phyloP scores from a whole-genome alignment of 2,888 invertebrate species.

The Ectobius pallidus region DNA sequence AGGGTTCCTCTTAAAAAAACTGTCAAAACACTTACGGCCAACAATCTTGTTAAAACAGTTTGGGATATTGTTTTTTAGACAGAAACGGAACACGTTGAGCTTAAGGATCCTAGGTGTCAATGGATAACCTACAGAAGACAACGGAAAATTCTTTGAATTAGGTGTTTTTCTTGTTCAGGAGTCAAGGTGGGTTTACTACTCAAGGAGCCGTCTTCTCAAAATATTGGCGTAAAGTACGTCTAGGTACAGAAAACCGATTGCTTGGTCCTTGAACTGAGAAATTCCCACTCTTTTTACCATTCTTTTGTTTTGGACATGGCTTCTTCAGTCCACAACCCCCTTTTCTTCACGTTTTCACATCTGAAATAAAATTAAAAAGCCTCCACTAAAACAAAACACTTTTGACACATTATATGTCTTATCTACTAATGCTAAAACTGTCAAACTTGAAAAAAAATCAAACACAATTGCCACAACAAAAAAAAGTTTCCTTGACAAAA shows the following conservation, averaged over 20 bases:
- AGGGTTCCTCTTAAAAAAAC: slow-evolving; percentile 22
- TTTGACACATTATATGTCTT: too few species aligned
- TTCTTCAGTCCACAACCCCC: too few species aligned
- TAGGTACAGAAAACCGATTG: background rate
- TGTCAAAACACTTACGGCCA: slow-evolving; percentile 8
- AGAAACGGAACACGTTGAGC: background rate
- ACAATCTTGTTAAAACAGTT: slow-evolving; percentile 7
- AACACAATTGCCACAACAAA: background rate
- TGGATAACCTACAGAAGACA: background rate
- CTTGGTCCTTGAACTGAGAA: background rate
- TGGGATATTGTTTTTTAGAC: background rate
- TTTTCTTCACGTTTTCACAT: too few species aligned
- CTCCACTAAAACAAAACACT: background rate
- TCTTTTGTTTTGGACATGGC: too few species aligned
- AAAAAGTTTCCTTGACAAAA: background rate
- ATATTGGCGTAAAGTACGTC: too few species aligned
- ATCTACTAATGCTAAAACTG: background rate
- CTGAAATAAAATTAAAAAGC: background rate
- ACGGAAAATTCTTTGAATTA: background rate
- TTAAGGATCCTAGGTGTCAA: background rate
- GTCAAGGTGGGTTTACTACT: background rate
- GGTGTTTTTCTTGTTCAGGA: background rate
- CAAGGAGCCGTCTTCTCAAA: too few species aligned
- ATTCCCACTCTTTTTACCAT: background rate
- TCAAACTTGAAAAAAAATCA: too few species aligned